A percentile compares a stretch with the other conserved stretches of the same genome.
Evolutionary conservation across 2,797 vertebrate genomes (phyloP).

Genomic region (Darevskia mixta): DNA sequence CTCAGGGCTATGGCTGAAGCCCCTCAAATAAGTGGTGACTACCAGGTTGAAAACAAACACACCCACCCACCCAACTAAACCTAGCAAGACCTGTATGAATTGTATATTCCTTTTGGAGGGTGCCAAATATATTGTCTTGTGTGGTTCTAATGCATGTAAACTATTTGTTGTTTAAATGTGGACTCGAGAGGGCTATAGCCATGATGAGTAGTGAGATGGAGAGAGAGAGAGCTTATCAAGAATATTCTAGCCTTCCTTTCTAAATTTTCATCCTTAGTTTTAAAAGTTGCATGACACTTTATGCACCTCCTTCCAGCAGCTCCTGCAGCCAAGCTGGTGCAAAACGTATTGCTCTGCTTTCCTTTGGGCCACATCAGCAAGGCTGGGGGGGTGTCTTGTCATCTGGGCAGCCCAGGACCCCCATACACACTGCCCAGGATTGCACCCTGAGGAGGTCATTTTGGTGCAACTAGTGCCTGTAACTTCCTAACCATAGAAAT

Average conservation of each 20-base stretch:
- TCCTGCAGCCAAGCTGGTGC: too few species aligned
- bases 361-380: too few species aligned
- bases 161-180: background rate
- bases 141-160: background rate
- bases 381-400: too few species aligned
- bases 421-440: too few species aligned
- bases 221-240: background rate
- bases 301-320: too few species aligned
- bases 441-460: too few species aligned
- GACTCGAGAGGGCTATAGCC: background rate
- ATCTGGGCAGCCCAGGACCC: too few species aligned
- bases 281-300: background rate
- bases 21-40: background rate
- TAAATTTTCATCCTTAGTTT: background rate
- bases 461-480: too few species aligned
- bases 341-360: too few species aligned
- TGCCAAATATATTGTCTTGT: background rate
- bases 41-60: background rate
- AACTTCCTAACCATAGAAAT: background rate
- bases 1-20: background rate
- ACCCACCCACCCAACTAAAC: background rate
- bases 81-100: background rate
- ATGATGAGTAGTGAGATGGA: background rate
- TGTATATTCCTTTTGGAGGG: background rate
- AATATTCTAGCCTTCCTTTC: background rate